phyloP scores from a whole-genome alignment of 2,888 invertebrate genomes.

The Ophraella communa region DNA sequence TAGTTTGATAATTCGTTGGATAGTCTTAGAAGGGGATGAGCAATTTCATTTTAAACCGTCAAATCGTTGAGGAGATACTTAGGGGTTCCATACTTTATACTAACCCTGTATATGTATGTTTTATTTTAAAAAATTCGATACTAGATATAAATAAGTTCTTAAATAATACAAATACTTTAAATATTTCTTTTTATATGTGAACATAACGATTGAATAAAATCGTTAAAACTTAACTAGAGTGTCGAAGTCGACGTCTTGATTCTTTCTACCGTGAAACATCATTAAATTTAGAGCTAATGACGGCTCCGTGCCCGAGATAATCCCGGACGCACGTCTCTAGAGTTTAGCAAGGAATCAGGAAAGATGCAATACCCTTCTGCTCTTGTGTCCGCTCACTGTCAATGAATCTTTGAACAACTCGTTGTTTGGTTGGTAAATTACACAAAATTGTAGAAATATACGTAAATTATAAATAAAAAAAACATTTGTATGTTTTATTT shows the following conservation, averaged over 20 bases:
- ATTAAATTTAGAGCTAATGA: slow-evolving; percentile 54
- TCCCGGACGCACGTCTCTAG: slow-evolving; percentile 28
- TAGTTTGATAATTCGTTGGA: too few relatives aligned
- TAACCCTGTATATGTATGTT: too few relatives aligned
- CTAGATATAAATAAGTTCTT: not conserved
- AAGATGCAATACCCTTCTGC: slow-evolving; percentile 3
- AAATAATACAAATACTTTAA: slow-evolving; percentile 15
- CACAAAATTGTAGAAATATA: not conserved
- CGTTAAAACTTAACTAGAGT: slow-evolving; percentile 51
- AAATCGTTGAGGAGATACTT: too few relatives aligned
- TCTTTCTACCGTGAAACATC: slow-evolving; percentile 52
- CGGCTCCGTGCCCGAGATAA: slow-evolving; percentile 36
- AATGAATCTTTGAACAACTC: not conserved
- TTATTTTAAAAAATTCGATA: not conserved
- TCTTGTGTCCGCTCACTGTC: slow-evolving; percentile 1
- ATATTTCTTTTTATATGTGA: slow-evolving; percentile 19
- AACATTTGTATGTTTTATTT: too few relatives aligned
- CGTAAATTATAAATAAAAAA: not conserved
- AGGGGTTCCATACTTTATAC: too few relatives aligned
- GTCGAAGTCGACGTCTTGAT: slow-evolving; percentile 49
- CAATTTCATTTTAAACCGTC: too few relatives aligned
- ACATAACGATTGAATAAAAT: slow-evolving; percentile 42
- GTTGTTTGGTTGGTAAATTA: not conserved
- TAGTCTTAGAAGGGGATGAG: too few relatives aligned
- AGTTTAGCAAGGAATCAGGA: not conserved